Evolutionary conservation across 2,113 vertebrate species (phyloP), one percentile per base, ranked within the genome.

Genomic region (Piaya cayana): DNA sequence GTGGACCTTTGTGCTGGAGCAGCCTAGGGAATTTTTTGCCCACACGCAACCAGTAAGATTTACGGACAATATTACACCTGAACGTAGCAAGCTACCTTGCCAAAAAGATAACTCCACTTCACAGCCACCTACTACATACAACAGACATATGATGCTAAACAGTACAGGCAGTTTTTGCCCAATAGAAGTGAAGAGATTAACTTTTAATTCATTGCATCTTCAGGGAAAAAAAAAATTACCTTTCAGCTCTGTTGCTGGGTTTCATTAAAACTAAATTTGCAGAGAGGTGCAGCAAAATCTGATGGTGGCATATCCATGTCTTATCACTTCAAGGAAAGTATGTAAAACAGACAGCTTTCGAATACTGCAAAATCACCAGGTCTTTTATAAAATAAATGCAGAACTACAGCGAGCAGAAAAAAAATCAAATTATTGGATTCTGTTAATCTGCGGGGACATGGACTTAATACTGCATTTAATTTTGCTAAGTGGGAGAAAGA

Each of bases 381-480:
- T 56, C 23, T 71, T 86, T 78, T 36, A n/a, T 34, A 81, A 83
- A 93, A 83, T 29, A 91, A 85, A 72, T 49, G 72, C 56, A 55
- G 59, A 80, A 59, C 59, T 81, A 82, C 67, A 49, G 42, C 4
- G 67, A 64, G 34, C 71, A 87, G 49, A n/a, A 14, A 84, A 94
- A 95, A 92, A 85, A 25, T 55, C 92, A 94, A 96, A 95, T 94
- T n/a, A 97, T 78, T 95, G 93, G 76, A 96, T 95, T 96, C 91
- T 93, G 69, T 89, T 96, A 93, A 96, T 93, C 78, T 88, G 92
- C 49, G 36, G 74, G 58, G 56, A 92, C 60, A 62, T 3, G 53
- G 82, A 77, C 81, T 93, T 91, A 96, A 96, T 96, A 76, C 56
- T 94, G 76, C 84, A 90, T 93, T 97, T 95, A 96, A 96, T 85